Evolutionary conservation across 2,888 invertebrate species (phyloP).

Genomic region (Azorinus chamasolen): DNA sequence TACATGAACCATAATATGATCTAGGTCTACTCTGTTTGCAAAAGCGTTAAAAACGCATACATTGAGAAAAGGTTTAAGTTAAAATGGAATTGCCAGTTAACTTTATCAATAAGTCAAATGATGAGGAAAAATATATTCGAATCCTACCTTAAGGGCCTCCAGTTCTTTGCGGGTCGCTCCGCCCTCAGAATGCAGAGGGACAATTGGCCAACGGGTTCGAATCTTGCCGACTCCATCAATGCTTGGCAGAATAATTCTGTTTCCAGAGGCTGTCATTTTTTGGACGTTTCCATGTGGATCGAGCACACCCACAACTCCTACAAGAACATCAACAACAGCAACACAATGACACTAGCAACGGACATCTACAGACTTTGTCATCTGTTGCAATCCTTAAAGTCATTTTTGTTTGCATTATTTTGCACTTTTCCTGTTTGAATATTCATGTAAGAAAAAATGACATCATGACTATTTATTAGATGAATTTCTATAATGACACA

Average conservation of each 20-base stretch:
- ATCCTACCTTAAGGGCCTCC: conserved; percentile 61
- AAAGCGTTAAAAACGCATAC: too few species aligned
- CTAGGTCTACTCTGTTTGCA: too few species aligned
- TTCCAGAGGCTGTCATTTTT: conserved; percentile 67
- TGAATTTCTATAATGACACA: too few species aligned
- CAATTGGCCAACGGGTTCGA: conserved; percentile 77
- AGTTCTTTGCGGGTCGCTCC: conserved; percentile 75
- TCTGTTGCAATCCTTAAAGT: too few species aligned
- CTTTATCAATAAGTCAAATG: too few species aligned
- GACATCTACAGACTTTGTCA: neutral
- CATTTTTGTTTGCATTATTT: neutral
- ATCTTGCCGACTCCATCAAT: conserved; percentile 75
- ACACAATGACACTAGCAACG: neutral
- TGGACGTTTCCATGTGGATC: conserved; percentile 65
- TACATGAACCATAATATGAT: too few species aligned
- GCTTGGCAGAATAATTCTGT: conserved; percentile 65
- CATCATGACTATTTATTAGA: too few species aligned
- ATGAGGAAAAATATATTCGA: too few species aligned
- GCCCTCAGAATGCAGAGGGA: conserved; percentile 77
- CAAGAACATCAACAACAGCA: neutral
- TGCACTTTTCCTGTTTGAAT: too few species aligned
- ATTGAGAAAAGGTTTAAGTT: too few species aligned
- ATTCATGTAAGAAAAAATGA: too few species aligned
- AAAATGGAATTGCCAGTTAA: too few species aligned
- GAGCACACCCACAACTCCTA: conserved; percentile 68